phyloP scores from a whole-genome alignment of 2,888 invertebrate genomes.

The Rhamnusium bicolor region DNA sequence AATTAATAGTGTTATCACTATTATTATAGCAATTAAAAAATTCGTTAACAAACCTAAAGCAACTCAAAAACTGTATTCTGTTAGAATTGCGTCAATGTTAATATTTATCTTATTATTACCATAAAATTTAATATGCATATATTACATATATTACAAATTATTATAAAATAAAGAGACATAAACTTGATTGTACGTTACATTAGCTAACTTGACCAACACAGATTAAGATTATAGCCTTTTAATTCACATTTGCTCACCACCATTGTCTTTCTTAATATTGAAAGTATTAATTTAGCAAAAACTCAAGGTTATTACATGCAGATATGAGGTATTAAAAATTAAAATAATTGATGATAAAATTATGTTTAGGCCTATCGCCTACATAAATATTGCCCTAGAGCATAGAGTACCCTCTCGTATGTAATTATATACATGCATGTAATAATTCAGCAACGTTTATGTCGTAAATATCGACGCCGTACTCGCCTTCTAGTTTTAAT shows the following conservation, averaged over 20 bases:
- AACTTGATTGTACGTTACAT: constrained; percentile 37
- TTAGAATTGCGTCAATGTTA: background rate
- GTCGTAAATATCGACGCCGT: constrained; percentile 47
- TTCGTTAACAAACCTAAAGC: too few relatives aligned
- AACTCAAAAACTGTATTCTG: too few relatives aligned
- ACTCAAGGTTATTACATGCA: constrained; percentile 49
- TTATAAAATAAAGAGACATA: constrained; percentile 14
- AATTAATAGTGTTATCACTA: too few relatives aligned
- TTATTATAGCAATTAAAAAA: too few relatives aligned
- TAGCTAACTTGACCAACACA: constrained; percentile 43
- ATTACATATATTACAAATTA: background rate
- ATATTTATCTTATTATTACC: constrained; percentile 5
- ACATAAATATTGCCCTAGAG: constrained; percentile 56
- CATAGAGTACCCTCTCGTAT: constrained; percentile 46
- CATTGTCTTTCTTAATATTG: constrained; percentile 40
- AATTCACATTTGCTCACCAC: constrained; percentile 39
- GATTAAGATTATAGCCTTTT: constrained; percentile 46
- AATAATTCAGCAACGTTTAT: constrained; percentile 50
- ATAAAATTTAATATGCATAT: background rate
- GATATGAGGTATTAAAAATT: constrained; percentile 56
- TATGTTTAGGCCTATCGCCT: constrained; percentile 56
- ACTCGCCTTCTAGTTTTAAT: constrained; percentile 45
- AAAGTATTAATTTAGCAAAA: constrained; percentile 40
- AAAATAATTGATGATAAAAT: constrained; percentile 59
- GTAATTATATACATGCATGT: constrained; percentile 52